Evolutionary conservation across 2,113 vertebrate species (phyloP).

Genomic region (Psophia crepitans): DNA sequence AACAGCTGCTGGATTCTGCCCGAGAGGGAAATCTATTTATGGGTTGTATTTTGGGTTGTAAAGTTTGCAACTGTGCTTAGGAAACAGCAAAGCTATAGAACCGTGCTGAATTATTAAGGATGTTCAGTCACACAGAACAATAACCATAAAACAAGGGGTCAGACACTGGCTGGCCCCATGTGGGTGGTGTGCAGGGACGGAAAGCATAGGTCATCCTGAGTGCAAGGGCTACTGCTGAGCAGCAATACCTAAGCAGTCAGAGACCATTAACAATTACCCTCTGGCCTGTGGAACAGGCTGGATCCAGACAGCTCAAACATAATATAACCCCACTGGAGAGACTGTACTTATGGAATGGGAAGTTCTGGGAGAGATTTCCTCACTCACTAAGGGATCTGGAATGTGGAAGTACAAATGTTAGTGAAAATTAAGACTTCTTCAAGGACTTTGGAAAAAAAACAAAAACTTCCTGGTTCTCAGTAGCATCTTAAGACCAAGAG

Average conservation of each 20-base stretch:
- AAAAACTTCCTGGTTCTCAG: neutral
- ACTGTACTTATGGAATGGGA: accelerated
- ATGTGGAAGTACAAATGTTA: neutral
- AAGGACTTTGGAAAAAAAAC: neutral
- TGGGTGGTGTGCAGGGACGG: neutral
- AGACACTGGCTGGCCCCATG: neutral
- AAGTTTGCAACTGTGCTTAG: neutral
- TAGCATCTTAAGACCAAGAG: neutral
- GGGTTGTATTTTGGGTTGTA: constrained; percentile 2
- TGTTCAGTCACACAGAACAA: constrained; percentile 36
- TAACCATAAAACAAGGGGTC: constrained; percentile 2
- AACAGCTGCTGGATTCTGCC: constrained; percentile 41
- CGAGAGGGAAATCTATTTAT: neutral
- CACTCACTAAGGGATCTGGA: neutral
- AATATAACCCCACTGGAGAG: neutral
- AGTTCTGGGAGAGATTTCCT: neutral
- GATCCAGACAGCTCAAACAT: neutral
- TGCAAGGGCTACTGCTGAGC: neutral
- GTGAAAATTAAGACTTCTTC: neutral
- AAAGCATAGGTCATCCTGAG: neutral
- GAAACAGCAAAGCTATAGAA: neutral
- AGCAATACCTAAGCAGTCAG: neutral
- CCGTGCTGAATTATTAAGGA: neutral
- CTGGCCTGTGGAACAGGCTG: neutral
- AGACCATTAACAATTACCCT: neutral